Evolutionary conservation across 2,113 vertebrate species (phyloP).

Genomic region (Promerops cafer): DNA sequence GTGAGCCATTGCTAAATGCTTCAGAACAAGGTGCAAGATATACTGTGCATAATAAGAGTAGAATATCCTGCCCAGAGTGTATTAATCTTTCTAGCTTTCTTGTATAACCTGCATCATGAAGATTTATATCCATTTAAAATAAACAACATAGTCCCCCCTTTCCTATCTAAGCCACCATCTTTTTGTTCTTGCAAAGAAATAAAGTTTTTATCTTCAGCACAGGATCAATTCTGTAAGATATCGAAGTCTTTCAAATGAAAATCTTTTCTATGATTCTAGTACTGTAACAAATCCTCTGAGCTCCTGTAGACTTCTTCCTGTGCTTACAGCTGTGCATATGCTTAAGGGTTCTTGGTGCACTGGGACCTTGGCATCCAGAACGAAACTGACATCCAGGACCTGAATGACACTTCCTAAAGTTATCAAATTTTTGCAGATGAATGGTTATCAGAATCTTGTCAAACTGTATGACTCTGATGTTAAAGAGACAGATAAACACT

Average conservation of each 20-base stretch:
- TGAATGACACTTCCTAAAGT: background rate
- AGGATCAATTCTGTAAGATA: background rate
- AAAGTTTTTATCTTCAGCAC: background rate
- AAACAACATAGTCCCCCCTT: background rate
- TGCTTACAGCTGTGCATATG: background rate
- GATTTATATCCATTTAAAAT: slow-evolving; percentile 18
- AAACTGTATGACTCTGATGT: background rate
- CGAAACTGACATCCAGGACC: background rate
- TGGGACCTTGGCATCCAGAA: background rate
- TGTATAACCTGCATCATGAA: background rate
- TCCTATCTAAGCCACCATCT: background rate
- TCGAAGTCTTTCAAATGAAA: background rate
- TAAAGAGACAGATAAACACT: background rate
- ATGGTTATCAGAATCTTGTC: background rate
- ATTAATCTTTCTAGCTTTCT: slow-evolving; percentile 23
- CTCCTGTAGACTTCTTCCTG: background rate
- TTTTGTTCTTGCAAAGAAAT: slow-evolving; percentile 1
- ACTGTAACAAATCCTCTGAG: background rate
- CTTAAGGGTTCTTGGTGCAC: background rate
- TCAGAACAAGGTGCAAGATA: slow-evolving; percentile 34
- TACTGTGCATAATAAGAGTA: slow-evolving; percentile 1
- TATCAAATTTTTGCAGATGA: background rate
- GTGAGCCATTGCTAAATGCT: slow-evolving; percentile 22
- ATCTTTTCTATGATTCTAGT: background rate
- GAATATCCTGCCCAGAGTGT: slow-evolving; percentile 9